Conservation (phyloP, 2,888 invertebrate genomes). For the Andrena bicolor region DNA sequence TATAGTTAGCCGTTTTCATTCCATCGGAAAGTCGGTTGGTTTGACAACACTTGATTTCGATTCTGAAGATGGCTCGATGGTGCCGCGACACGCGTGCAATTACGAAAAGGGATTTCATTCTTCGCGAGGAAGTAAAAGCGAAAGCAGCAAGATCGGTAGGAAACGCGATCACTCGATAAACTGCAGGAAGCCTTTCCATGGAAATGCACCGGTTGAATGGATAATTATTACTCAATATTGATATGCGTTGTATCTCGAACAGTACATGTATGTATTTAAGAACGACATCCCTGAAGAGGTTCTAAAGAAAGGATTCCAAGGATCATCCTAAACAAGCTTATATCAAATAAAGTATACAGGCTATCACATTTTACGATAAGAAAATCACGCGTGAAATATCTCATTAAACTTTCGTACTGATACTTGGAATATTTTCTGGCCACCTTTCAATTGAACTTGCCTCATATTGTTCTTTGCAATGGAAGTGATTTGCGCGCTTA, state of each 20-base stretch:
- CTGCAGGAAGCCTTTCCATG: conserved; percentile 23
- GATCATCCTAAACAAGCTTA: neutral
- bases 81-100: neutral
- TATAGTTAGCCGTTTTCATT: neutral
- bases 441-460: too few species aligned
- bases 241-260: neutral
- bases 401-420: neutral
- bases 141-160: conserved; percentile 37
- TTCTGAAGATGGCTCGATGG: neutral
- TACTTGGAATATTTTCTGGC: too few species aligned
- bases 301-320: neutral
- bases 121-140: conserved; percentile 49
- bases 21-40: neutral
- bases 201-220: conserved; percentile 9
- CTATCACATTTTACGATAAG: neutral
- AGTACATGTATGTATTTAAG: neutral
- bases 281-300: neutral
- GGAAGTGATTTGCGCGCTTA: too few species aligned
- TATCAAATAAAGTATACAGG: neutral
- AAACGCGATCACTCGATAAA: conserved; percentile 38
- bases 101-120: conserved; percentile 25
- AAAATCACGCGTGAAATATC: neutral
- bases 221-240: conserved; percentile 34
- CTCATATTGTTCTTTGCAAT: too few species aligned
- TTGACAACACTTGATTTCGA: neutral